phyloP scores from a whole-genome alignment of 2,888 invertebrate species.

The Tinea trinotella region DNA sequence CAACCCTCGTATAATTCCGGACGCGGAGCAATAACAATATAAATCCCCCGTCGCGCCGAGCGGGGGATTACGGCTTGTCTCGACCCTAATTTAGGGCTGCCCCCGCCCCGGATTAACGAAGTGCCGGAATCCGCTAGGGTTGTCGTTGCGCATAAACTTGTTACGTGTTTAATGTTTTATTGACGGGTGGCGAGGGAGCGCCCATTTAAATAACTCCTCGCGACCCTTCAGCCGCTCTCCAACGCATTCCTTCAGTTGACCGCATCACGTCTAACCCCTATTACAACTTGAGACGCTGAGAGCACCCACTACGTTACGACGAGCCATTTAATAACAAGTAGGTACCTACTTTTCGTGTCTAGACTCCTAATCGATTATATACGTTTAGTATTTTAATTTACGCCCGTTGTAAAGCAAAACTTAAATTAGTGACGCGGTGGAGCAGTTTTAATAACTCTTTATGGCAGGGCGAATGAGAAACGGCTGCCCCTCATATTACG shows the following conservation, averaged over 20 bases:
- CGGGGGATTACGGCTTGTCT: slow-evolving; percentile 73
- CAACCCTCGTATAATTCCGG: slow-evolving; percentile 73
- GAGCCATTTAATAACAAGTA: background rate
- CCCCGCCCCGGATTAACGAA: slow-evolving; percentile 72
- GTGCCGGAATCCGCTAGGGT: slow-evolving; percentile 72
- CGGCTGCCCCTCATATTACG: background rate
- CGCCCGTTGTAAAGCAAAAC: background rate
- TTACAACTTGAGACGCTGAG: background rate
- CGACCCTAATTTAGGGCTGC: slow-evolving; percentile 73
- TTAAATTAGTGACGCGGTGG: background rate
- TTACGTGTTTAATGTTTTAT: slow-evolving; percentile 73
- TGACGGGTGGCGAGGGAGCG: slow-evolving; percentile 68
- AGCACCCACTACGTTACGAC: background rate
- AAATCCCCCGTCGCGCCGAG: slow-evolving; percentile 72
- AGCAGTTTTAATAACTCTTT: slow-evolving; percentile 7
- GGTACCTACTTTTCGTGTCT: too few species aligned
- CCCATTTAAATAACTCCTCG: slow-evolving; percentile 58
- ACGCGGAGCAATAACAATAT: slow-evolving; percentile 73
- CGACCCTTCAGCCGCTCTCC: slow-evolving; percentile 31
- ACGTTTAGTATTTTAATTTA: background rate
- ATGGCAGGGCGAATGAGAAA: background rate
- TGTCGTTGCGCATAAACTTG: slow-evolving; percentile 71
- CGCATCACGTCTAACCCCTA: slow-evolving; percentile 21
- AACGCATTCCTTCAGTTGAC: slow-evolving; percentile 28
- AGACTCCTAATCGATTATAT: background rate